Evolutionary conservation across 2,113 vertebrate species (phyloP).

Genomic region (Calyptommatus sinebrachiatus): DNA sequence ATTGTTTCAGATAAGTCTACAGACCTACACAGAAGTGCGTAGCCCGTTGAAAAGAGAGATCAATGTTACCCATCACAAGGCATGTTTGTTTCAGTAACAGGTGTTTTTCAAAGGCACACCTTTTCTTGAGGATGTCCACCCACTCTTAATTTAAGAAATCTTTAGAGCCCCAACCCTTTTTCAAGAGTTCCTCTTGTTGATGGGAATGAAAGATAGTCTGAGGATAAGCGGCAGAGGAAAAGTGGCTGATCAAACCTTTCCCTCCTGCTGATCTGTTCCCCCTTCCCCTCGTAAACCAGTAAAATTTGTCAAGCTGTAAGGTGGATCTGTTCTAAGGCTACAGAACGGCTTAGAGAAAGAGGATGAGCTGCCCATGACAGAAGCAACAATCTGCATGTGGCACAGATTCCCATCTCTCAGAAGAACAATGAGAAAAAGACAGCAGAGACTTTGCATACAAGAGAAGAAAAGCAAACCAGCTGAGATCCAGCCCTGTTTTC

Average conservation of each 20-base stretch:
- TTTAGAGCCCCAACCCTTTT: not conserved
- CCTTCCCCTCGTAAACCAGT: not conserved
- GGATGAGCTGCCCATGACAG: not conserved
- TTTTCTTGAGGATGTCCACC: not conserved
- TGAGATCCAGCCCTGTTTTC: constrained; percentile 51
- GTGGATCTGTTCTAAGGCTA: not conserved
- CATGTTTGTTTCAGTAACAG: not conserved
- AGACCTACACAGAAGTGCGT: not conserved
- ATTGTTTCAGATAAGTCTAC: not conserved
- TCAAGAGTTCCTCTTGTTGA: not conserved
- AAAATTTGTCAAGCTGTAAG: not conserved
- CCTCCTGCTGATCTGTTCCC: not conserved
- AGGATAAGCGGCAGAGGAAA: not conserved
- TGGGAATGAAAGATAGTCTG: not conserved
- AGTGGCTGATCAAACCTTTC: not conserved
- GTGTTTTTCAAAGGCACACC: not conserved
- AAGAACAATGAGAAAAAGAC: not conserved
- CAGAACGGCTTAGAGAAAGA: not conserved
- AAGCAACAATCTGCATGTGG: not conserved
- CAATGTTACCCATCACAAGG: not conserved
- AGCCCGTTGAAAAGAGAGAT: not conserved
- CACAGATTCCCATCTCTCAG: not conserved
- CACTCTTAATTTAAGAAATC: not conserved
- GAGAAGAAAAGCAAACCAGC: not conserved
- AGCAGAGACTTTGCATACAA: not conserved